Evolutionary conservation across 2,797 vertebrate genomes (phyloP), one percentile per base, ranked within the genome.

Genomic region (Merluccius polli): DNA sequence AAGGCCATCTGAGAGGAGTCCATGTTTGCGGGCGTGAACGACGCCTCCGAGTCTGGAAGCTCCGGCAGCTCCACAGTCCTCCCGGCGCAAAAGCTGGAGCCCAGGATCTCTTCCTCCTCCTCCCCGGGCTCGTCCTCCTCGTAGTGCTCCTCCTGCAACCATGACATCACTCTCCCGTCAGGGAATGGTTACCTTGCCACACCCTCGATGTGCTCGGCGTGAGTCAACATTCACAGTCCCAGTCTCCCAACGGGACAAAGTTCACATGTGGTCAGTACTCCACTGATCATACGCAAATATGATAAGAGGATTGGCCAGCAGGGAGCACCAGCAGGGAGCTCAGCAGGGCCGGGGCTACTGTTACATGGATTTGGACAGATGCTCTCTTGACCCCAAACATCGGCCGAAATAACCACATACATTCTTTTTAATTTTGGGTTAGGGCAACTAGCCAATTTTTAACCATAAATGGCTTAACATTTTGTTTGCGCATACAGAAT

Each of bases 101-200:
- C 93, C 75, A 96, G 91, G 11, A 95, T 93, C 72, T 92, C 90
- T 15, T 94, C 93, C 68, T 94, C 94, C 11, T 92, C 89, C 21
- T 91, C 90, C 30, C 92, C 88, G 16, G 92, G 90, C 30, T 95
- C 92, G 32, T 92, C 82, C 32, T 76, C 91, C 73, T 93, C 96
- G 78, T 96, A 96, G 77, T 94, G 95, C 83, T 97, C 96, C 81
- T 97, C 96, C 95, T 97, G 82, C 80, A 88, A 87, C 68, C 59
- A 81, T 76, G 72, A 76, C 72, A 83, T 87, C 76, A 79, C 36
- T 69, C 72, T 77, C 10, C 24, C 78, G 41, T 30, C 59, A 70
- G 13, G 78, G 73, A 74, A 83, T 79, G 35, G 59, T 67, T 29
- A 84, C 27, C 11, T 73, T 4, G 72, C 72, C 82, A 84, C 87